These are phyloP conservation scores for Gavia stellata DNA, from an alignment of 2,113 vertebrate species.

Conservation along the genomic window DNA sequence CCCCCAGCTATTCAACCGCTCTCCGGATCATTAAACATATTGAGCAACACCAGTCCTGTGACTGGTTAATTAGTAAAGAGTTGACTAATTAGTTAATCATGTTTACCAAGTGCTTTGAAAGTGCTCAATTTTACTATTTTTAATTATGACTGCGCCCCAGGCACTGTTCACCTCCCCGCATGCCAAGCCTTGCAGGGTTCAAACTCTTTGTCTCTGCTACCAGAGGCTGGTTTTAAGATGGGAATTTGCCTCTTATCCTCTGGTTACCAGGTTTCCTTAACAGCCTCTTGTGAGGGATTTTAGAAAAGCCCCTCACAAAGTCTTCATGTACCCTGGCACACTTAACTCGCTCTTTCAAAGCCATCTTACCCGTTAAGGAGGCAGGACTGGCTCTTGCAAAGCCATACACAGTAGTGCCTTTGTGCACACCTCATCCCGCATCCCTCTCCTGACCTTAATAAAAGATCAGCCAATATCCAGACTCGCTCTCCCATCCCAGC, in stretches of 20 bases:
- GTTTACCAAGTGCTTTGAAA: constrained; percentile 47
- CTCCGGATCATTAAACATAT: constrained; percentile 61
- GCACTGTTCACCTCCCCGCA: background rate
- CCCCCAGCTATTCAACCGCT: constrained; percentile 12
- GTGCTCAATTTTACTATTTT: constrained; percentile 37
- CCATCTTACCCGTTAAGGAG: background rate
- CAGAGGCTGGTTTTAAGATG: background rate
- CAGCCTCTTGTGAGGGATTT: background rate
- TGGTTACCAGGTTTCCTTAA: background rate
- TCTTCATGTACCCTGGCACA: background rate
- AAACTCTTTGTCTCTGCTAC: background rate
- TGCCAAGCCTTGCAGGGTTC: background rate
- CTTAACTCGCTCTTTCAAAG: background rate
- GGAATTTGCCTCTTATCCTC: background rate
- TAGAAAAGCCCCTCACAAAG: background rate
- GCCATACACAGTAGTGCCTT: background rate
- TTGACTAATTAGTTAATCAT: constrained; percentile 60
- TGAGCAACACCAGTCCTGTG: constrained; percentile 43
- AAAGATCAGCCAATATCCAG: background rate
- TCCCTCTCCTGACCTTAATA: background rate
- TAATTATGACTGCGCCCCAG: background rate
- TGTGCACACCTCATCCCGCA: background rate
- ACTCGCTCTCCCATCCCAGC: background rate
- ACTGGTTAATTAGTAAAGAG: constrained; percentile 63
- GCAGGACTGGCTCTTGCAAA: background rate